Evolutionary conservation across 2,113 vertebrate species (phyloP), one percentile per base, ranked within the genome.

Genomic region (Apeltes quadracus): DNA sequence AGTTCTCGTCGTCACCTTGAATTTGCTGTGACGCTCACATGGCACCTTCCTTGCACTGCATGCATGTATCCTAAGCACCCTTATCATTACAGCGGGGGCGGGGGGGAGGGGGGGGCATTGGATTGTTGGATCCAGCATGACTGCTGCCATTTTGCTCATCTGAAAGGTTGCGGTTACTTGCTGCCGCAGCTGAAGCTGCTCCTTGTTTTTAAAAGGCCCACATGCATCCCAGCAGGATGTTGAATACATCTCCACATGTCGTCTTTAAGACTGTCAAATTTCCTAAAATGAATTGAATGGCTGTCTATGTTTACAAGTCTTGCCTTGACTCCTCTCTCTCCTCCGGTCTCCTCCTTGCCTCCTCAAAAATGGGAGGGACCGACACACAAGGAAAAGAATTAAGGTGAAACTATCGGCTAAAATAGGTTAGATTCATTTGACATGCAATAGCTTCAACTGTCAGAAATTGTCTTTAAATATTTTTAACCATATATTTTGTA

Each of bases 101-200:
- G 15, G 6, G 38, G 20, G 41, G 22, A 9, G 10, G 44, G 61
- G 46, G 39, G 15, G 6, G 38, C 51, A 16, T 3, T 59, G 53
- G 43, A 25, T 68, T 4, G 2, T 18, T 23, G 12, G 8, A 6
- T 14, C 12, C 46, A n/a, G 27, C 22, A 61, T 27, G 46, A 4
- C 44, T 43, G 72, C 9, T 54, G 22, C 8, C 20, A 32, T 6
- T 29, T 3, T 0, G 23, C 23, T 32, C 23, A 34, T 36, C 43
- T 69, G 12, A 59, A 34, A 61, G 76, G 44, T 38, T 43, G 7
- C 51, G 38, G 61, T 71, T 27, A 44, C 38, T 32, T 53, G 32
- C 29, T 65, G 22, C 36, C 5, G 5, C 18, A 15, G 57, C 15
- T 7, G 23, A 9, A 1, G 22, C 50, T 36, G 22, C 48, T 48